These are phyloP conservation scores for Agriotes lineatus DNA, from an alignment of 2,888 invertebrate genomes.

Conservation along the genomic window DNA sequence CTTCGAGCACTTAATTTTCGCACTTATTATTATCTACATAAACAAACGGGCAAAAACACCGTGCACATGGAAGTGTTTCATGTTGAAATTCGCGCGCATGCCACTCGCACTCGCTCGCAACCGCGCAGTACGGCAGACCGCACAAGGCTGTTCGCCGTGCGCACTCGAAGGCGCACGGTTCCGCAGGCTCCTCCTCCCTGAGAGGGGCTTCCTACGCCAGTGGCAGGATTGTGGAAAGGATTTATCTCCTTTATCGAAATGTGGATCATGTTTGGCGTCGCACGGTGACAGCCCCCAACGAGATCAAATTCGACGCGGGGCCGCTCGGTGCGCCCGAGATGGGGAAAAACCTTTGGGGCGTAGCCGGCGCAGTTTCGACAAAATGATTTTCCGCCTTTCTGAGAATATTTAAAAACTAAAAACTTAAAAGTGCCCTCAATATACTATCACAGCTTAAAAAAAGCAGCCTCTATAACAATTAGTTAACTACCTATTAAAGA, in stretches of 20 bases:
- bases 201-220: conserved; percentile 53
- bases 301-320: background rate
- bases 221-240: conserved; percentile 56
- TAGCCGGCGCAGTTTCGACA: no score
- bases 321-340: no score
- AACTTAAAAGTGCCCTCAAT: no score
- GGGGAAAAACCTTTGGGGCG: no score
- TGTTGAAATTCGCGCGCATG: conserved; percentile 51
- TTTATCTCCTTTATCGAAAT: conserved; percentile 45
- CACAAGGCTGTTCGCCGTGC: conserved; percentile 58
- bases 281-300: background rate
- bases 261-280: conserved; percentile 28
- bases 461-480: no score
- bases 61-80: conserved; percentile 43
- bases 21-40: conserved; percentile 42
- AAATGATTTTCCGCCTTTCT: no score
- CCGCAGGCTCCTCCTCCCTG: conserved; percentile 56
- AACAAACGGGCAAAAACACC: conserved; percentile 50
- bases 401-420: no score
- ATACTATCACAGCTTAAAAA: no score
- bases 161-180: conserved; percentile 58
- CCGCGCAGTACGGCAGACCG: conserved; percentile 61
- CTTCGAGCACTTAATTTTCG: conserved; percentile 27
- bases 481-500: no score
- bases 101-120: conserved; percentile 50